Conservation (phyloP, 2,888 invertebrate genomes). For the Lampropteryx suffumata region DNA sequence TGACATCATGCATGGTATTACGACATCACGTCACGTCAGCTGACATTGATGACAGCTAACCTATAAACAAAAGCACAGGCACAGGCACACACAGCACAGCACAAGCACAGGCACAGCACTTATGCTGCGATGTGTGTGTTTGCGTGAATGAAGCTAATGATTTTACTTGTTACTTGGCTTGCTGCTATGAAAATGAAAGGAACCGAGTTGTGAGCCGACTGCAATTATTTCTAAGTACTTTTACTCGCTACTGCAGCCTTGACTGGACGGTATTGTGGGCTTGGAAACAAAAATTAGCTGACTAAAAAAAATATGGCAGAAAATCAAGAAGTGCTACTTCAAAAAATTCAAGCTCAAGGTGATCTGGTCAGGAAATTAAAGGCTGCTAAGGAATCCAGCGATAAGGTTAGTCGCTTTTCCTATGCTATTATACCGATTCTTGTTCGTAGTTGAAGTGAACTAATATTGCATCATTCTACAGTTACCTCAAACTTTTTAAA, state of each 20-base stretch:
- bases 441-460: neutral
- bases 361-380: constrained; percentile 92
- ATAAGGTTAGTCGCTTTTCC: constrained; percentile 83
- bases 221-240: constrained; percentile 57
- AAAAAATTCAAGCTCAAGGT: constrained; percentile 85
- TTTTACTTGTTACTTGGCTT: too few relatives aligned
- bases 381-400: constrained; percentile 89
- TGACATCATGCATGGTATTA: too few relatives aligned
- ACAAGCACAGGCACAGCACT: too few relatives aligned
- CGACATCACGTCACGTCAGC: too few relatives aligned
- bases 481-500: constrained; percentile 21
- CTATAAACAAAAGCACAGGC: too few relatives aligned
- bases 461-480: constrained; percentile 45
- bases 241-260: constrained; percentile 53
- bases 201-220: constrained; percentile 52
- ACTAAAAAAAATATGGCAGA: constrained; percentile 57
- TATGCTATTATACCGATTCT: neutral
- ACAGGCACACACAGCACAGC: too few relatives aligned
- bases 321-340: constrained; percentile 58
- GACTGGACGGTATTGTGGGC: constrained; percentile 31
- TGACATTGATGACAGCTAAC: too few relatives aligned
- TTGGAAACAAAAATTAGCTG: neutral
- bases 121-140: neutral
- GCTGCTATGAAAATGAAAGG: constrained; percentile 59
- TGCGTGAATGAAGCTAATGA: constrained; percentile 14